Evolutionary conservation across 2,888 invertebrate species (phyloP).

Genomic region (Volucella inflata): DNA sequence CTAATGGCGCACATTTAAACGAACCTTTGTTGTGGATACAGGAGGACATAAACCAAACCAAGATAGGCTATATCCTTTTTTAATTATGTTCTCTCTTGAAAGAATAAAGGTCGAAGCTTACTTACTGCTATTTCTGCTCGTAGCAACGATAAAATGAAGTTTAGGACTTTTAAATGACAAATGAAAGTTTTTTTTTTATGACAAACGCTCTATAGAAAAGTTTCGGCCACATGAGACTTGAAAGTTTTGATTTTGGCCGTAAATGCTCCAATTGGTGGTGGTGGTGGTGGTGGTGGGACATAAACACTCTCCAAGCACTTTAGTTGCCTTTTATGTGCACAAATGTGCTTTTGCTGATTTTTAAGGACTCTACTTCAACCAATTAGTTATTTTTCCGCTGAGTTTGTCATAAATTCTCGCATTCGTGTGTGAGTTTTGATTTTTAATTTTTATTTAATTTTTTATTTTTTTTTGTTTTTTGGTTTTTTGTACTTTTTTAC

Average conservation of each 20-base stretch:
- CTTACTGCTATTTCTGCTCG: neutral
- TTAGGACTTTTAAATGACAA: conserved; percentile 23
- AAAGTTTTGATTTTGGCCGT: neutral
- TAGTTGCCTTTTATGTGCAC: neutral
- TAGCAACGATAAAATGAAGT: neutral
- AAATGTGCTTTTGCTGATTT: neutral
- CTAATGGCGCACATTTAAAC: conserved; percentile 3
- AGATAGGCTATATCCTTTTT: conserved; percentile 3
- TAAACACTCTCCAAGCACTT: neutral
- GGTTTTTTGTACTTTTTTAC: neutral
- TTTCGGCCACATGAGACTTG: conserved; percentile 25
- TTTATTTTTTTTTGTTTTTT: too few relatives aligned
- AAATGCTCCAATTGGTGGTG: neutral
- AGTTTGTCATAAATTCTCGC: conserved; percentile 2
- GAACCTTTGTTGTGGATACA: conserved; percentile 1
- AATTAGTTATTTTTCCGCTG: conserved; percentile 11
- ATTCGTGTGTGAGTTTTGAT: neutral
- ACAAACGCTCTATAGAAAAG: neutral
- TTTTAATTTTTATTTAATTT: neutral
- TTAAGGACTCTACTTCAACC: neutral
- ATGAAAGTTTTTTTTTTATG: conserved; percentile 34
- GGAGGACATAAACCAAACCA: neutral
- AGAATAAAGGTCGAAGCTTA: neutral
- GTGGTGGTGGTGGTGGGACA: neutral
- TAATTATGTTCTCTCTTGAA: conserved; percentile 13